Percentiles rank a stretch among this genome's conserved stretches.
These are phyloP conservation scores for Eupeodes corollae DNA, from an alignment of 1,140 invertebrate species.

Conservation along the genomic window DNA sequence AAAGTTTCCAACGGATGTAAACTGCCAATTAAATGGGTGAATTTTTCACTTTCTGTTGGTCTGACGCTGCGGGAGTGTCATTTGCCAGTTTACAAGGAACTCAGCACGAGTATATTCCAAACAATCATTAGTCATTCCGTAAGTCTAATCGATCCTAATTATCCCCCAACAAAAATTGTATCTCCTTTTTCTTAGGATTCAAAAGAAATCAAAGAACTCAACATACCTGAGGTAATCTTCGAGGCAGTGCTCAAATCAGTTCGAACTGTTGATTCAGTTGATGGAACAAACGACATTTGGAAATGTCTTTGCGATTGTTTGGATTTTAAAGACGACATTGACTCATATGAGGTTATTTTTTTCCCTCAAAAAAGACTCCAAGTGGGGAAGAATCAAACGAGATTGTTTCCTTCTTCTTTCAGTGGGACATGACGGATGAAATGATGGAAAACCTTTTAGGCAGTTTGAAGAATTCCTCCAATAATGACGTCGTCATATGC, in stretches of 20 bases:
- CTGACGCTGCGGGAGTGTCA: slow-evolving; percentile 6
- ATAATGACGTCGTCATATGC: neutral
- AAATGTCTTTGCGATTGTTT: slow-evolving; percentile 7
- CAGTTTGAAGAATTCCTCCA: slow-evolving; percentile 4
- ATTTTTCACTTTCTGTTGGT: slow-evolving; percentile 8
- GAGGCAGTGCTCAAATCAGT: slow-evolving; percentile 8
- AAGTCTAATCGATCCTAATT: neutral
- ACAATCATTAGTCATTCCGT: slow-evolving; percentile 2
- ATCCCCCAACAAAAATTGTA: too few species aligned
- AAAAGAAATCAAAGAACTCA: slow-evolving; percentile 1
- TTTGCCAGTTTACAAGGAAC: slow-evolving; percentile 4
- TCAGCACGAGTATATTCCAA: slow-evolving; percentile 7
- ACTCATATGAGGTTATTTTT: slow-evolving; percentile 7
- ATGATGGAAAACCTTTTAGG: slow-evolving; percentile 5
- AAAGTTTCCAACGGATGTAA: neutral
- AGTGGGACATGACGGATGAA: slow-evolving; percentile 10
- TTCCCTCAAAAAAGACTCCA: neutral
- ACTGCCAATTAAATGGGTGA: slow-evolving; percentile 1
- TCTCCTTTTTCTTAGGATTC: neutral
- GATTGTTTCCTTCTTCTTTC: neutral
- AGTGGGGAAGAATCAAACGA: neutral
- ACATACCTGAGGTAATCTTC: slow-evolving; percentile 9
- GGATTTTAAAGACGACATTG: slow-evolving; percentile 4
- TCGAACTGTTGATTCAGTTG: slow-evolving; percentile 3
- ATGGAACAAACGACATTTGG: slow-evolving; percentile 3